A percentile compares a stretch with the other conserved stretches of the same genome.
phyloP scores from a whole-genome alignment of 2,113 vertebrate genomes.

The Helogale parvula region DNA sequence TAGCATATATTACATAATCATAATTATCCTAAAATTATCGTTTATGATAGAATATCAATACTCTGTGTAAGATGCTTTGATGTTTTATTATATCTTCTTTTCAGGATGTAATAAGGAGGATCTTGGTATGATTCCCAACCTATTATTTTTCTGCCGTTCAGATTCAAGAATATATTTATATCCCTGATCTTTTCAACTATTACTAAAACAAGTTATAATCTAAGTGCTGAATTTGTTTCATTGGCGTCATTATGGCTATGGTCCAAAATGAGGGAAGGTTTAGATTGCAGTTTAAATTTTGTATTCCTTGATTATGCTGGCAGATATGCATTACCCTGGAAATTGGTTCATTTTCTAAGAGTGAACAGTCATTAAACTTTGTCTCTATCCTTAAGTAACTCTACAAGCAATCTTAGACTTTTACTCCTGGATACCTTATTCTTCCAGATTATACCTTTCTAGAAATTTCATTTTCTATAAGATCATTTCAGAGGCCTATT shows the following conservation, averaged over 20 bases:
- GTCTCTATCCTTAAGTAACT: background rate
- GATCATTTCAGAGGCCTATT: background rate
- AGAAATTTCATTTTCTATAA: constrained; percentile 21
- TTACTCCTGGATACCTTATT: background rate
- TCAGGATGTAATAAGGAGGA: background rate
- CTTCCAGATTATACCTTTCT: background rate
- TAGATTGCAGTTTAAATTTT: constrained; percentile 24
- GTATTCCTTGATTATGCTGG: constrained; percentile 19
- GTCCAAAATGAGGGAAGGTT: background rate
- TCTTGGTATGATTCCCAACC: background rate
- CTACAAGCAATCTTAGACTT: background rate
- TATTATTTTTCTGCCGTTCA: constrained; percentile 38
- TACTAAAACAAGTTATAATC: constrained; percentile 31
- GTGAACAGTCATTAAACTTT: background rate
- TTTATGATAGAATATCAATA: constrained; percentile 37
- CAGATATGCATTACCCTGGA: background rate
- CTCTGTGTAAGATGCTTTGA: background rate
- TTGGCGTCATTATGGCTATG: background rate
- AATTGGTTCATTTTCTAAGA: constrained; percentile 49
- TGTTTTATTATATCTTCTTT: background rate
- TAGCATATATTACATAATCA: constrained; percentile 18
- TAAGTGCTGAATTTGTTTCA: background rate
- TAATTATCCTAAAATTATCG: background rate
- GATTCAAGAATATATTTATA: background rate
- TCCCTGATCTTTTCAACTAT: constrained; percentile 18